Conservation (phyloP, 2,113 vertebrate species). For the Orthonyx spaldingii region DNA sequence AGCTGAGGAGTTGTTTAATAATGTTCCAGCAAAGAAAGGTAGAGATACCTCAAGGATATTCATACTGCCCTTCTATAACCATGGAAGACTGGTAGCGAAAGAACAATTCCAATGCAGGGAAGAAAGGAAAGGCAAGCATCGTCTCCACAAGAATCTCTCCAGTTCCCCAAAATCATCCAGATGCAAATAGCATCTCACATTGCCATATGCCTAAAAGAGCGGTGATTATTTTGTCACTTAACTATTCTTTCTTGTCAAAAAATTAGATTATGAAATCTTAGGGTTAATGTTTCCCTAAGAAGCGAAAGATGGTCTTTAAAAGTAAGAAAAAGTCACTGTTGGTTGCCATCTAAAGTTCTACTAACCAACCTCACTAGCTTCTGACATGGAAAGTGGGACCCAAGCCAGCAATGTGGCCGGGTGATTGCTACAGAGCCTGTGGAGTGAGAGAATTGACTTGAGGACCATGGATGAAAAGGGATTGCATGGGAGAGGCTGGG, state of each 20-base stretch:
- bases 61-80: background rate
- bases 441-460: background rate
- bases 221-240: background rate
- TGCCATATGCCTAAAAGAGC: background rate
- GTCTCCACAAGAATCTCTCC: background rate
- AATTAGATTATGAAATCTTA: background rate
- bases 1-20: background rate
- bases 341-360: background rate
- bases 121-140: background rate
- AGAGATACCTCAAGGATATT: background rate
- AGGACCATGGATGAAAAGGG: background rate
- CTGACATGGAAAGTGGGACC: background rate
- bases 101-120: background rate
- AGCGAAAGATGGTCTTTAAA: accelerated
- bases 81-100: background rate
- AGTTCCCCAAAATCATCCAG: background rate
- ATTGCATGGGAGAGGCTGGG: background rate
- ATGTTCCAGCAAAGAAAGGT: background rate
- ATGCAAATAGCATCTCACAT: background rate
- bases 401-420: background rate
- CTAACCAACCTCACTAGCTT: background rate
- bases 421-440: background rate
- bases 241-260: background rate
- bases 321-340: background rate
- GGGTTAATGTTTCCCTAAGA: background rate